phyloP scores from a whole-genome alignment of 1,140 invertebrate genomes.

The Nasonia giraulti region DNA sequence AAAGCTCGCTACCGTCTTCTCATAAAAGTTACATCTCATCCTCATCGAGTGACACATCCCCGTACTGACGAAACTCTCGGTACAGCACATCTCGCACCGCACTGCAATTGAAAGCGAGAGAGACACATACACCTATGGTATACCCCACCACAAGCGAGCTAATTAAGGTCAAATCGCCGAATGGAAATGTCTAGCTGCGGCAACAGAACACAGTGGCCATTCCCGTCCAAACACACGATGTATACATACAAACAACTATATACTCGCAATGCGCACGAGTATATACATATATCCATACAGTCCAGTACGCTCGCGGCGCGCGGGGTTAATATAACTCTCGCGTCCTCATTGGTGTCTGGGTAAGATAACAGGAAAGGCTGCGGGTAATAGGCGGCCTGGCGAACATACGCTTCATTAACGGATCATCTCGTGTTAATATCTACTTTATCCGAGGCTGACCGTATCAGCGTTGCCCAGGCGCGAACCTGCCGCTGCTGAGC shows the following conservation, averaged over 20 bases:
- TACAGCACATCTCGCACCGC: too few species aligned
- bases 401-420: constrained; percentile 76
- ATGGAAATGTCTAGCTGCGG: constrained; percentile 41
- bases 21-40: too few species aligned
- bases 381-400: constrained; percentile 70
- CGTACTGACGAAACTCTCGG: background rate
- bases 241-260: too few species aligned
- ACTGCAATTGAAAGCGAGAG: background rate
- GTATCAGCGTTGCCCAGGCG: constrained; percentile 52
- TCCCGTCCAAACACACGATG: background rate
- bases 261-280: too few species aligned
- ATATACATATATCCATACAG: too few species aligned
- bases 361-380: constrained; percentile 75
- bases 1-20: too few species aligned
- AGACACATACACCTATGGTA: background rate
- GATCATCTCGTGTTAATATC: constrained; percentile 76
- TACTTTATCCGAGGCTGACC: constrained; percentile 68
- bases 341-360: constrained; percentile 66
- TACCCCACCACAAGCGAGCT: constrained; percentile 2
- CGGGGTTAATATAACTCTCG: constrained; percentile 51
- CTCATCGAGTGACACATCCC: too few species aligned
- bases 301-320: background rate
- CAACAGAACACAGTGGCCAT: background rate
- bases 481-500: background rate
- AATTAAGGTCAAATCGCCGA: constrained; percentile 48